Conservation (phyloP, 2,113 vertebrate genomes). For the Podarcis cretensis region DNA sequence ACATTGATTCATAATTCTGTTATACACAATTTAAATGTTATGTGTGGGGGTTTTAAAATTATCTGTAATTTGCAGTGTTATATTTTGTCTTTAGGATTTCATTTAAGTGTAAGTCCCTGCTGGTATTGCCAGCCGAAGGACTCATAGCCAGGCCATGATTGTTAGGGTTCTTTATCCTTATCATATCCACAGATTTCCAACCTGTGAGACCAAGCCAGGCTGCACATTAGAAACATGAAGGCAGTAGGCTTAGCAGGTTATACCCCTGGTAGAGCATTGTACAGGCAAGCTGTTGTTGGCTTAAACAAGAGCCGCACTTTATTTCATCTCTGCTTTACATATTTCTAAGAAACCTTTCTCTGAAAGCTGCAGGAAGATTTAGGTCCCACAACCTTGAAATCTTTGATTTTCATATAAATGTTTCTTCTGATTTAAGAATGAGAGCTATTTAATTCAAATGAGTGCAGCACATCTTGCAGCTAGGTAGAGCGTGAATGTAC, state of each 20-base stretch:
- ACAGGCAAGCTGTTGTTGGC: conserved; percentile 12
- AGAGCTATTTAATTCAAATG: conserved; percentile 57
- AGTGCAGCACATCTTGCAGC: conserved; percentile 40
- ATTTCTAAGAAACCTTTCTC: conserved; percentile 48
- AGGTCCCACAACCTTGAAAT: conserved; percentile 49
- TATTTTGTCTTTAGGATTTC: background rate
- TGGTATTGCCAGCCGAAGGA: background rate
- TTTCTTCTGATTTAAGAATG: conserved; percentile 51
- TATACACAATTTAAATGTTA: background rate
- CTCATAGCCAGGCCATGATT: background rate
- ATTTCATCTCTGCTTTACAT: conserved; percentile 44
- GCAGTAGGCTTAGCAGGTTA: background rate
- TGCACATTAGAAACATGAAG: background rate
- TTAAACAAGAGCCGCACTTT: conserved; percentile 18
- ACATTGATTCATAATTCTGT: background rate
- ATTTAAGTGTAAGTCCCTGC: background rate
- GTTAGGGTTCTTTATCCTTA: background rate
- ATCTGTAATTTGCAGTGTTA: background rate
- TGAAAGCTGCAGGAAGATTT: conserved; percentile 42
- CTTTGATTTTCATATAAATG: conserved; percentile 62
- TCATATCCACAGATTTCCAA: background rate
- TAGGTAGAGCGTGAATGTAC: conserved; percentile 63
- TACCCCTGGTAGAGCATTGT: background rate
- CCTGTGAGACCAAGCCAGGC: background rate
- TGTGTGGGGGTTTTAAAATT: background rate